phyloP scores from a whole-genome alignment of 2,797 vertebrate genomes.

The Micrastur ruficollis region DNA sequence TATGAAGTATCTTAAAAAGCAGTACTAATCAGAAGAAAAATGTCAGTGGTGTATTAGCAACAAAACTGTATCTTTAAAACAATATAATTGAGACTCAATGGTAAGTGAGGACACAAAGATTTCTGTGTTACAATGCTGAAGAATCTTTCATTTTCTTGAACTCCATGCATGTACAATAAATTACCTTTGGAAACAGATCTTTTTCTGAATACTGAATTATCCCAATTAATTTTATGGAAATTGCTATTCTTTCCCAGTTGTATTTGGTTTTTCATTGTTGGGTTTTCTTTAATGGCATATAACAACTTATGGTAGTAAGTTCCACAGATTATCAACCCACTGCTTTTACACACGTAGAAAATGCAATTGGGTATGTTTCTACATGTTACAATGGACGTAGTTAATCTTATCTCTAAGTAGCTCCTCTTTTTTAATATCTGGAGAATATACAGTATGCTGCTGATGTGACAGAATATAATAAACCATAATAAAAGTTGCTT shows the following conservation, averaged over 20 bases:
- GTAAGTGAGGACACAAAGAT: not conserved
- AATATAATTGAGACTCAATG: not conserved
- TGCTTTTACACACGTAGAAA: not conserved
- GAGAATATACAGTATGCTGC: not conserved
- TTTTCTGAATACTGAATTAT: not conserved
- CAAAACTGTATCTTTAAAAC: not conserved
- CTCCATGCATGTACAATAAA: not conserved
- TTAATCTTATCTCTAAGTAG: not conserved
- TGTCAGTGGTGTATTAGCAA: not conserved
- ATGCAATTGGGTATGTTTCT: not conserved
- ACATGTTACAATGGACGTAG: not conserved
- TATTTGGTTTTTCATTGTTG: no score
- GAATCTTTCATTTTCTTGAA: not conserved
- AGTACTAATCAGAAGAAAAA: constrained; percentile 35
- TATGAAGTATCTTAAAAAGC: constrained; percentile 12
- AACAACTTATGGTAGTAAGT: not conserved
- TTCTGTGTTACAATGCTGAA: not conserved
- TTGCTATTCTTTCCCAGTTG: not conserved
- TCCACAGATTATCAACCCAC: not conserved
- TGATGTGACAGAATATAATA: not conserved
- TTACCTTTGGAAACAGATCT: not conserved
- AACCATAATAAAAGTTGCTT: not conserved
- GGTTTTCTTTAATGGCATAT: not conserved
- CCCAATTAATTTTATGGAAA: not conserved
- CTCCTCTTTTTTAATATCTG: not conserved